Percentiles rank a stretch among this genome's conserved stretches.
Evolutionary conservation across 2,888 invertebrate species (phyloP).

Genomic region (Atethmia centrago): DNA sequence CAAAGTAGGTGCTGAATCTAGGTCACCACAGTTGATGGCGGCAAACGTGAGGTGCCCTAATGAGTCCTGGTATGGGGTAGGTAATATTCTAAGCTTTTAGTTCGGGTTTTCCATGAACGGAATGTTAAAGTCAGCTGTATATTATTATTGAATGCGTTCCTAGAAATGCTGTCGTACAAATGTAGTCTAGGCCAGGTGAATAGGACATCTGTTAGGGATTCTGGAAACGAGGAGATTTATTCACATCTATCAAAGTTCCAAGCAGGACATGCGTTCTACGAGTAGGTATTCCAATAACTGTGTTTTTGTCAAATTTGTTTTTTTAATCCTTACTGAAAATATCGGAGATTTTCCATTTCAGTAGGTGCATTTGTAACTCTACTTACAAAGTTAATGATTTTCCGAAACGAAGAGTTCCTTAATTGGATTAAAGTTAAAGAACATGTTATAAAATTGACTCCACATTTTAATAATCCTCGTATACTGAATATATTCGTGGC

Average conservation of each 20-base stretch:
- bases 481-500: constrained; percentile 5
- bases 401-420: background rate
- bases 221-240: background rate
- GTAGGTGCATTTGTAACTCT: background rate
- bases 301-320: background rate
- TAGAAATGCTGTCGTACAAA: constrained; percentile 6
- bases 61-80: constrained; percentile 45
- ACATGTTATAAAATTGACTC: constrained; percentile 1
- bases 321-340: too few species aligned
- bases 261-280: background rate
- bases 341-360: background rate
- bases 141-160: constrained; percentile 19
- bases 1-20: constrained; percentile 39
- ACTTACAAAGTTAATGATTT: background rate
- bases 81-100: constrained; percentile 17
- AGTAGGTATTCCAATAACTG: background rate
- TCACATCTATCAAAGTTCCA: background rate
- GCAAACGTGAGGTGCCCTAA: constrained; percentile 34
- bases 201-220: background rate
- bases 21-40: constrained; percentile 39
- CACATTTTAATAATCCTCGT: constrained; percentile 23
- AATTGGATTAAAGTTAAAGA: constrained; percentile 12
- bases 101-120: constrained; percentile 14
- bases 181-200: background rate
- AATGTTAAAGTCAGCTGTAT: constrained; percentile 17